phyloP scores from a whole-genome alignment of 2,888 invertebrate species.

The Anthophora plumipes region DNA sequence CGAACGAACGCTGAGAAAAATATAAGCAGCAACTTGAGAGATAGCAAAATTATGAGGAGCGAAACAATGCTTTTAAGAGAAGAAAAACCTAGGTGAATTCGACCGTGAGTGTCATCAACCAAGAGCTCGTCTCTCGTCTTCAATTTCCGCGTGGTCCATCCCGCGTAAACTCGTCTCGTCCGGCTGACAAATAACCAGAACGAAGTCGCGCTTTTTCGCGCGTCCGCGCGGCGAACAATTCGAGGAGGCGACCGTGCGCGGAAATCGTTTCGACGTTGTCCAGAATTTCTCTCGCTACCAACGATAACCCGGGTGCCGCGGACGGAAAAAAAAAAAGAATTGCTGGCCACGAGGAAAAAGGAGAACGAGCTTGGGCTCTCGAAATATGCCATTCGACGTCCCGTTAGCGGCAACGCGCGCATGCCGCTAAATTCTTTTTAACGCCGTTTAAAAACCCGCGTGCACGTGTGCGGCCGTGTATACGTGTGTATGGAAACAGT shows the following conservation, averaged over 20 bases:
- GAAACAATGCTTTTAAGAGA: too few relatives aligned
- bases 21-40: too few relatives aligned
- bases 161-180: slow-evolving; percentile 1
- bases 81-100: not conserved
- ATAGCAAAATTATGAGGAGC: too few relatives aligned
- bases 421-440: slow-evolving; percentile 57
- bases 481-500: slow-evolving; percentile 23
- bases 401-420: slow-evolving; percentile 21
- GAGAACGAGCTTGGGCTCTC: not conserved
- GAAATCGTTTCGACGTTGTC: slow-evolving; percentile 11
- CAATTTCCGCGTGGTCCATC: slow-evolving; percentile 8
- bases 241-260: not conserved
- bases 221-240: not conserved
- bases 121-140: not conserved
- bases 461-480: not conserved
- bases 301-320: not conserved
- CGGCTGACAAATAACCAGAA: slow-evolving; percentile 11
- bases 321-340: slow-evolving; percentile 40
- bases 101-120: not conserved
- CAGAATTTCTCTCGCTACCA: not conserved
- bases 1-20: not conserved
- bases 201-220: not conserved
- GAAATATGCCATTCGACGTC: slow-evolving; percentile 59
- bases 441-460: slow-evolving; percentile 44
- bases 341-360: slow-evolving; percentile 30